Percentiles rank a stretch among this genome's conserved stretches.
phyloP scores from a whole-genome alignment of 2,888 invertebrate species.

The Blastobasis adustella region DNA sequence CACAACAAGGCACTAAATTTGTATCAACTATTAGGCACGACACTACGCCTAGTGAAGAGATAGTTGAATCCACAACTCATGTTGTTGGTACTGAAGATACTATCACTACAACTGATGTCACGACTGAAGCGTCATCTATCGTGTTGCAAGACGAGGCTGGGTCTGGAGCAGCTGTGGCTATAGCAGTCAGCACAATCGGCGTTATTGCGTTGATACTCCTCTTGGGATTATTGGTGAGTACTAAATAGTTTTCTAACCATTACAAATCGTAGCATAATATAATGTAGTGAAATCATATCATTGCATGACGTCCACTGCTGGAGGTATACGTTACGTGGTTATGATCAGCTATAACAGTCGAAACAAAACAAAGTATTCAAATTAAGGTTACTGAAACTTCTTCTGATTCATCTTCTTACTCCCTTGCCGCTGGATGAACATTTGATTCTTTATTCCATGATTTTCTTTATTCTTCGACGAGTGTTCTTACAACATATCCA shows the following conservation, averaged over 20 bases:
- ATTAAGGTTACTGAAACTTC: background rate
- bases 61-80: too few relatives aligned
- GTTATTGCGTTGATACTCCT: constrained; percentile 84
- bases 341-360: too few relatives aligned
- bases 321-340: too few relatives aligned
- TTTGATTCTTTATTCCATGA: background rate
- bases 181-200: constrained; percentile 87
- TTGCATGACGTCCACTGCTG: background rate
- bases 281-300: background rate
- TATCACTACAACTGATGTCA: constrained; percentile 17
- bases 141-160: constrained; percentile 55
- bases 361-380: too few relatives aligned
- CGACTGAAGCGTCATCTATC: constrained; percentile 47
- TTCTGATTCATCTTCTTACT: background rate
- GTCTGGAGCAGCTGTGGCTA: constrained; percentile 85
- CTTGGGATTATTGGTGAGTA: constrained; percentile 84
- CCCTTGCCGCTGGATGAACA: too few relatives aligned
- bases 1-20: too few relatives aligned
- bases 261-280: background rate
- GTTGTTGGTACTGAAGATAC: too few relatives aligned
- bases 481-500: constrained; percentile 62
- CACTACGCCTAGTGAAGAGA: too few relatives aligned
- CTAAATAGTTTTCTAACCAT: background rate
- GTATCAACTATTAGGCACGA: too few relatives aligned
- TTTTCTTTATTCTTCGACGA: constrained; percentile 21